Percentiles rank a stretch among this genome's conserved stretches.
Evolutionary conservation across 2,113 vertebrate species (phyloP).

Genomic region (Mobula birostris): DNA sequence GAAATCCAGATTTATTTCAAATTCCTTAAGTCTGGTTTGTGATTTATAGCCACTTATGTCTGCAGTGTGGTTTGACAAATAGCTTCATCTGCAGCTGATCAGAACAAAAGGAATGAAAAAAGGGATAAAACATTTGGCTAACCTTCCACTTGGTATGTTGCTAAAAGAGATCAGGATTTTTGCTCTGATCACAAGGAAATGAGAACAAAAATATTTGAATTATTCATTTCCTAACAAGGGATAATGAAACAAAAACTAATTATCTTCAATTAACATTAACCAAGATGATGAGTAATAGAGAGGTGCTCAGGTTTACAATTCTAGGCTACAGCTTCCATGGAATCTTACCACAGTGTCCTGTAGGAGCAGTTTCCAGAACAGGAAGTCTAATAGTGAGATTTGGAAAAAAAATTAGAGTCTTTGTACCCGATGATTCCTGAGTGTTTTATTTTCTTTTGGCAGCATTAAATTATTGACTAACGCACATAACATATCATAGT

Average conservation of each 20-base stretch:
- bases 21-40: constrained; percentile 27
- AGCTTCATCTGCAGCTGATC: constrained; percentile 16
- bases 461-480: not conserved
- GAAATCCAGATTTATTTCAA: constrained; percentile 31
- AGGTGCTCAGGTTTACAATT: not conserved
- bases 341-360: not conserved
- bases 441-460: not conserved
- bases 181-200: not conserved
- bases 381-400: not conserved
- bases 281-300: not conserved
- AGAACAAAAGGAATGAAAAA: not conserved
- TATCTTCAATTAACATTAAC: not conserved
- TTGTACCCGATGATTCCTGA: not conserved
- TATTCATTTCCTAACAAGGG: not conserved
- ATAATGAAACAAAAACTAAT: not conserved
- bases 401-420: not conserved
- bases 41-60: constrained; percentile 3
- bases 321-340: not conserved
- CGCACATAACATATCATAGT: not conserved
- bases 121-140: not conserved
- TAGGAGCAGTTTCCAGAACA: not conserved
- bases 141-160: not conserved
- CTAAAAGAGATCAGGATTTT: not conserved
- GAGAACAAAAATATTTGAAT: not conserved
- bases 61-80: constrained; percentile 30